Conservation (phyloP, 2,888 invertebrate species). For the Disparrhopalites patrizii region DNA sequence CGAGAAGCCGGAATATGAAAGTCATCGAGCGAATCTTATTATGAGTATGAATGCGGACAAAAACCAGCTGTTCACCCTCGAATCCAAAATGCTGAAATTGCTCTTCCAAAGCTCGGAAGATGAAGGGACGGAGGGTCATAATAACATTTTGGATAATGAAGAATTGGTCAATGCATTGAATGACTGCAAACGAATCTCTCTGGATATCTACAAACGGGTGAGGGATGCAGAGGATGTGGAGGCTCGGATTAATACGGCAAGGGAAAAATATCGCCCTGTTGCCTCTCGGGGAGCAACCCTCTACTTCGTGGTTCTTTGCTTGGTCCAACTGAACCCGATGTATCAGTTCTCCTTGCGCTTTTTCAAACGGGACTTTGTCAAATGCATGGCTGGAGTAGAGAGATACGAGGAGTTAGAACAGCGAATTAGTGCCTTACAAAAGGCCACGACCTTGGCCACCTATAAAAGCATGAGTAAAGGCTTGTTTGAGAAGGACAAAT, state of each 20-base stretch:
- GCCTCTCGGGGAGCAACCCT: slow-evolving; percentile 83
- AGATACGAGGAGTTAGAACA: slow-evolving; percentile 62
- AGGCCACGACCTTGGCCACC: slow-evolving; percentile 73
- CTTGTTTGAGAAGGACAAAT: slow-evolving; percentile 83
- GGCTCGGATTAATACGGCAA: slow-evolving; percentile 74
- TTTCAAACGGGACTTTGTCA: slow-evolving; percentile 63
- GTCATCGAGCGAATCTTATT: slow-evolving; percentile 74
- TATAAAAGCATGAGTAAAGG: slow-evolving; percentile 86
- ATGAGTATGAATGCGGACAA: slow-evolving; percentile 80
- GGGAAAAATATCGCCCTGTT: slow-evolving; percentile 79
- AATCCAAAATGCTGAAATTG: slow-evolving; percentile 82
- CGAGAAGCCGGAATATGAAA: slow-evolving; percentile 82
- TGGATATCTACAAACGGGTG: slow-evolving; percentile 81
- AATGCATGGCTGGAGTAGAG: slow-evolving; percentile 72
- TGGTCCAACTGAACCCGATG: slow-evolving; percentile 90
- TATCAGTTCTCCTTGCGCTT: slow-evolving; percentile 92
- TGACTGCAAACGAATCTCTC: slow-evolving; percentile 84
- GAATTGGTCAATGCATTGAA: slow-evolving; percentile 85
- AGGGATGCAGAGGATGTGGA: slow-evolving; percentile 84
- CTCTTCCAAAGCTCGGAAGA: no score
- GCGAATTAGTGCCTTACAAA: slow-evolving; percentile 66
- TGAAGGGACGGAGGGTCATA: slow-evolving; percentile 75
- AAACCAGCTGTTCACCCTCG: slow-evolving; percentile 74
- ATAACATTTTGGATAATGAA: slow-evolving; percentile 90
- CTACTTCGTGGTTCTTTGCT: slow-evolving; percentile 83